These are phyloP conservation scores for Alca torda DNA, from an alignment of 2,797 vertebrate genomes.

Conservation along the genomic window DNA sequence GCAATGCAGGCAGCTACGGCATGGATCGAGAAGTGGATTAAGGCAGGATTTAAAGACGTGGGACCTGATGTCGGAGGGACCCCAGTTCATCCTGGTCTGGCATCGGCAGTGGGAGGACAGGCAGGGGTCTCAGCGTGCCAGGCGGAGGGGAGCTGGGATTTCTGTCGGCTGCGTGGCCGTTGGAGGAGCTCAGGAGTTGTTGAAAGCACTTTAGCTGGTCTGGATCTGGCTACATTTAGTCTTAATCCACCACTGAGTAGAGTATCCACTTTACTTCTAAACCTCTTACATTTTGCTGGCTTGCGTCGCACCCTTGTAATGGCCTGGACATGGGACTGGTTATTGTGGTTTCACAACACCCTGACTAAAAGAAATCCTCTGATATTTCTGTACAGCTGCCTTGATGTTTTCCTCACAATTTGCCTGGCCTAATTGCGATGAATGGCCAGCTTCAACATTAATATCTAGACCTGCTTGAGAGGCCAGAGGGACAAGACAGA, in stretches of 20 bases:
- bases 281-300: neutral
- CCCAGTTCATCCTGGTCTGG: neutral
- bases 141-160: neutral
- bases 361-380: neutral
- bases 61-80: neutral
- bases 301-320: neutral
- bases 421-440: neutral
- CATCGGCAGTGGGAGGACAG: fast-evolving
- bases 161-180: fast-evolving
- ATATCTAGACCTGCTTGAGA: neutral
- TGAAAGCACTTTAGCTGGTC: neutral
- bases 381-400: neutral
- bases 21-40: neutral
- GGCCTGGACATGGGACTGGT: neutral
- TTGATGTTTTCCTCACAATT: neutral
- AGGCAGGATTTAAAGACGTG: neutral
- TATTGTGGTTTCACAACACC: neutral
- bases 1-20: fast-evolving
- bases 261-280: neutral
- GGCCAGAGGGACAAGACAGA: neutral
- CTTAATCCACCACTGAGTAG: neutral
- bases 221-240: neutral
- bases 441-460: neutral
- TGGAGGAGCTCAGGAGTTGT: neutral
- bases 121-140: fast-evolving